Conservation (phyloP, 2,888 invertebrate genomes). For the Tromatobia lineatoria region DNA sequence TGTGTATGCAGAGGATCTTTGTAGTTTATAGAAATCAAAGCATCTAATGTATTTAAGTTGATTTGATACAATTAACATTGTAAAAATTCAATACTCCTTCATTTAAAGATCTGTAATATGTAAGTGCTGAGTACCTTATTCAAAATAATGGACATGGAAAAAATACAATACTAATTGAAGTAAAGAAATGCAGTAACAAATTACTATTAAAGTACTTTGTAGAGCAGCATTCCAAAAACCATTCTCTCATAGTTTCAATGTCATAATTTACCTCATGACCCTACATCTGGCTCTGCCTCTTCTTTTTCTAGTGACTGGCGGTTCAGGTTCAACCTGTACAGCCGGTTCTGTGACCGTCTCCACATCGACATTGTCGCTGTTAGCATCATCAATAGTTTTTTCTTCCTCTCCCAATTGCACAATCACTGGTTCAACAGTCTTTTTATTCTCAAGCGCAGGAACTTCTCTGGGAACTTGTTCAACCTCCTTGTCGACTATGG, state of each 20-base stretch:
- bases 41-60: too few species aligned
- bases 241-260: not conserved
- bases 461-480: conserved; percentile 32
- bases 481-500: conserved; percentile 46
- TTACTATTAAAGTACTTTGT: not conserved
- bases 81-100: too few species aligned
- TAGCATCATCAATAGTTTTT: not conserved
- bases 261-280: conserved; percentile 76
- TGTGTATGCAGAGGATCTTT: too few species aligned
- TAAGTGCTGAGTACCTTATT: too few species aligned
- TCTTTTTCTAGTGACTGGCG: conserved; percentile 77
- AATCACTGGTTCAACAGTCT: conserved; percentile 32
- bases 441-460: conserved; percentile 50
- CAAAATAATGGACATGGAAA: too few species aligned
- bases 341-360: conserved; percentile 28
- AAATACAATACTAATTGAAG: too few species aligned
- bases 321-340: conserved; percentile 62
- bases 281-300: conserved; percentile 77
- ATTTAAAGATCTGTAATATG: too few species aligned
- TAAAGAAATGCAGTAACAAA: too few species aligned
- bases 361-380: conserved; percentile 36
- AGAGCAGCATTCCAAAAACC: not conserved
- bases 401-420: conserved; percentile 39
- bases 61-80: too few species aligned
- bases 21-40: too few species aligned